Evolutionary conservation across 2,797 vertebrate species (phyloP).

Genomic region (Fratercula arctica): DNA sequence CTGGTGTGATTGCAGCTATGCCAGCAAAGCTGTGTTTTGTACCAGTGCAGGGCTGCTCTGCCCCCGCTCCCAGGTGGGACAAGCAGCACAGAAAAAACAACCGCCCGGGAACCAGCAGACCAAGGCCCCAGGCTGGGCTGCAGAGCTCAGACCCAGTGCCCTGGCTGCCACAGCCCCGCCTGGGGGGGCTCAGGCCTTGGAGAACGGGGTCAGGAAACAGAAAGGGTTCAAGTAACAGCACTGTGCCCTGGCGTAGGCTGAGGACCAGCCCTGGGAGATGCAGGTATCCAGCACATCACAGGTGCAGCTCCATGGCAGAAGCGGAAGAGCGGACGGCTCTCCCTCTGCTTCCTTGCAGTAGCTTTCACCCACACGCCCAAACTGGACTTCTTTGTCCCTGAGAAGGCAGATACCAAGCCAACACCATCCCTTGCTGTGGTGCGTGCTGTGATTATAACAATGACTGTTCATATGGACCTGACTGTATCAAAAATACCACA

Average conservation of each 20-base stretch:
- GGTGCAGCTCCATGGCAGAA: neutral
- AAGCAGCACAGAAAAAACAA: neutral
- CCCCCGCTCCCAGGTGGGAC: neutral
- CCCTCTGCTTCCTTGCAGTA: neutral
- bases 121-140: neutral
- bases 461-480: neutral
- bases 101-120: neutral
- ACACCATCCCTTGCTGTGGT: neutral
- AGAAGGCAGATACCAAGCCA: neutral
- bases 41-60: neutral
- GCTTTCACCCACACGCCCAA: neutral
- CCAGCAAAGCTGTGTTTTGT: slow-evolving; percentile 43
- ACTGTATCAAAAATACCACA: neutral
- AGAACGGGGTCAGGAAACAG: neutral
- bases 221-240: rapidly evolving
- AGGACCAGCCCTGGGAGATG: neutral
- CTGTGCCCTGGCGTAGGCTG: neutral
- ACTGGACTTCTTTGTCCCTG: neutral
- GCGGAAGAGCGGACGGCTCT: neutral
- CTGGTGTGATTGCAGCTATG: slow-evolving; percentile 37
- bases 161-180: neutral
- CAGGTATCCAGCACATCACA: neutral
- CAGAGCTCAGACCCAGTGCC: neutral
- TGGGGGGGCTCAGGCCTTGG: neutral
- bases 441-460: neutral